phyloP scores from a whole-genome alignment of 2,113 vertebrate species.

The Hemiprocne comata region DNA sequence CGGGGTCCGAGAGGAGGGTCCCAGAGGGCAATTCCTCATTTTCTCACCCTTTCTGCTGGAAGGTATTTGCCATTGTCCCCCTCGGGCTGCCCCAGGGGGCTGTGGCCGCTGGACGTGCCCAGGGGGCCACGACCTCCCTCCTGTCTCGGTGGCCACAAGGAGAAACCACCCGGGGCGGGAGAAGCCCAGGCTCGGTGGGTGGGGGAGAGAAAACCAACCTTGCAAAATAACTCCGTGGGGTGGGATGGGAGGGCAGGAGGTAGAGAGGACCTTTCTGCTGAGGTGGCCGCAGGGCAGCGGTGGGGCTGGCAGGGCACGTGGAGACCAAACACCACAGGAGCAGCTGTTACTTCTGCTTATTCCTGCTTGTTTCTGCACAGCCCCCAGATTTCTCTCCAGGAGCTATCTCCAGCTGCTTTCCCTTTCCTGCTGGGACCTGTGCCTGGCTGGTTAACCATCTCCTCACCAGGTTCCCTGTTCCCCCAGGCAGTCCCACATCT shows the following conservation, averaged over 20 bases:
- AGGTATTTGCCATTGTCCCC: no score
- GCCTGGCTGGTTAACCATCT: neutral
- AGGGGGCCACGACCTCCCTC: neutral
- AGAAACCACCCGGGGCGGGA: neutral
- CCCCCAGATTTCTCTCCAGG: accelerated
- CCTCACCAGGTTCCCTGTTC: neutral
- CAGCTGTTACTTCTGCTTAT: no score
- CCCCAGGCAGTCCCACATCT: no score
- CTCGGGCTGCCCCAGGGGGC: neutral
- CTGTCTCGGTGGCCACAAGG: no score
- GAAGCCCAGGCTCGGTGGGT: neutral
- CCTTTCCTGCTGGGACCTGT: neutral
- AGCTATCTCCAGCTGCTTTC: neutral
- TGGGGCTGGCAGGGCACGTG: neutral
- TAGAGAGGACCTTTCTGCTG: neutral
- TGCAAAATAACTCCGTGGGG: neutral
- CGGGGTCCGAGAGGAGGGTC: no score
- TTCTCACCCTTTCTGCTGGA: no score
- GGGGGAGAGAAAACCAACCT: neutral
- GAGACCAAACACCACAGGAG: neutral
- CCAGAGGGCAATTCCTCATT: no score
- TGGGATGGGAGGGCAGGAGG: neutral
- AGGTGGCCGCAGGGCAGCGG: accelerated
- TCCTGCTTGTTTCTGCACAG: neutral
- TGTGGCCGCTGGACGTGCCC: neutral